Evolutionary conservation across 2,113 vertebrate species (phyloP), one percentile per base, ranked within the genome.

Genomic region (Anhinga rufa): DNA sequence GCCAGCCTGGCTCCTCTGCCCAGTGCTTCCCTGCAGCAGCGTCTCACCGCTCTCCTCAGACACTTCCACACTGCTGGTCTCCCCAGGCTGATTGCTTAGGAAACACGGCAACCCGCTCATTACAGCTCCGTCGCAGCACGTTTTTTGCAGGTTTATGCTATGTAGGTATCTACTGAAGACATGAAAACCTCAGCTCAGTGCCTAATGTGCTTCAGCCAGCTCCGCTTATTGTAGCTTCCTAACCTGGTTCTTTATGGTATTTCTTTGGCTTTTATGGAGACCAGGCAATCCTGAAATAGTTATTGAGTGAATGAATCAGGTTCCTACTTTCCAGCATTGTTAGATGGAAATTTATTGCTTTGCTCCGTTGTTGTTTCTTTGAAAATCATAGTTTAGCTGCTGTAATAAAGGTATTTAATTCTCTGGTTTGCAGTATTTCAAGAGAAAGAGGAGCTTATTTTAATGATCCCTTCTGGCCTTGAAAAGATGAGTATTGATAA

Each of bases 181-280:
- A 42, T 79, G 38, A 60, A 14, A 14, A 74, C 29, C 26, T 44
- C 44, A 17, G 18, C 14, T 64, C 15, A 5, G 51, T 60, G 18
- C 49, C 12, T 31, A 12, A 69, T 77, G 5, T 54, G 14, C 14
- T 57, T 58, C 71, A 52, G 32, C 71, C n/a, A 51, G 4, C 9
- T 66, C 29, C 14, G 5, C 17, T 22, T 18, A 3, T 0, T 10
- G 24, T 1, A 36, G 7, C n/a, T 64, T 60, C 66, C 42, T 20
- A 64, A 22, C 17, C 76, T 44, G 9, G 18, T 5, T 38, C 24
- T 22, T 31, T 28, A 20, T 28, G 51, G 46, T 66, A 5, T 89
- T 83, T 74, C 51, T 52, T n/a, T 52, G 82, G 28, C 34, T 91
- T 61, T 20, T 54, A 11, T 8, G 42, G 21, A 17, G 9, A 72